Evolutionary conservation across 2,797 vertebrate species (phyloP), one percentile per base, ranked within the genome.

Genomic region (Acrossocheilus fasciatus): DNA sequence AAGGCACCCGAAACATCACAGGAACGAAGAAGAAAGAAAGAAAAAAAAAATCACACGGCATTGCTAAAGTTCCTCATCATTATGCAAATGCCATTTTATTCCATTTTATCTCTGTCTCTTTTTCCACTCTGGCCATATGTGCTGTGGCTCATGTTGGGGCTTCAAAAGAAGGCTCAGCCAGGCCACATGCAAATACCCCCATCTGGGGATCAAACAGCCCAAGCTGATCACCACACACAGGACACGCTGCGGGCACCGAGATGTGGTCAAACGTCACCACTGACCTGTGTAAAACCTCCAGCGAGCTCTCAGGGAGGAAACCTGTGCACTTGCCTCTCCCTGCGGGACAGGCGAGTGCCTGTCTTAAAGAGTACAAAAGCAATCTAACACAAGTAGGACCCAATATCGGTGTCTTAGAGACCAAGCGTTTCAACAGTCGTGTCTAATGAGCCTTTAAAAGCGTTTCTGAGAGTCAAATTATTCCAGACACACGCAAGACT

Each of bases 121-220:
- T 82, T 93, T 92, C 93, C 92, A 93, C 92, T 92, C 93, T 89
- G 93, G 88, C 93, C 94, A 94, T 94, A 94, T 95, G 94, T 87
- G 93, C 91, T 91, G 78, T 6, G 88, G 92, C 92, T 93, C 91
- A 81, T 50, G 88, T 88, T 90, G 88, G 92, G 92, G 92, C 94
- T 91, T 94, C 91, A 92, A 91, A 84, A 91, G 45, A 59, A 93
- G 93, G 91, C 93, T 91, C 90, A 92, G 88, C 85, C 57, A 88
- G 92, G 81, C 93, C 94, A 93, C 93, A 93, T 94, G 91, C 93
- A 92, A 95, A 95, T 94, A 93, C 93, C 89, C 94, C 94, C 93
- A 95, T 95, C 94, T 95, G 94, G 93, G 92, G 89, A 81, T 86
- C 78, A 86, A 64, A 79, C 70, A 75, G 23, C 77, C 43, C 89